These are phyloP conservation scores for Troilus luridus DNA, from an alignment of 2,888 invertebrate species.

Conservation along the genomic window DNA sequence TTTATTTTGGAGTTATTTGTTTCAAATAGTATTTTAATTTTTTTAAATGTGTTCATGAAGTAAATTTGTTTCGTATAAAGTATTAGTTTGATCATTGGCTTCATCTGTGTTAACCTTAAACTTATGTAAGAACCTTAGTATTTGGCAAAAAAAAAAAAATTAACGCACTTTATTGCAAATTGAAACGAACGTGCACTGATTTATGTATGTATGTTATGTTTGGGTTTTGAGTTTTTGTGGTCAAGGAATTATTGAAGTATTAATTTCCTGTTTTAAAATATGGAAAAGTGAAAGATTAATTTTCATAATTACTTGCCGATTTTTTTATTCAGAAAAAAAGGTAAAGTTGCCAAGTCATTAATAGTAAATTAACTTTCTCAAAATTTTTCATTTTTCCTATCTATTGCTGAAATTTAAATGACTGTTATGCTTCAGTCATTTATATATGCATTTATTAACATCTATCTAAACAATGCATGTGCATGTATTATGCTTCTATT, in stretches of 20 bases:
- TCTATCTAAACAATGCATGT: constrained; percentile 37
- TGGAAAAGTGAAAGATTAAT: neutral
- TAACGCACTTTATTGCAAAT: neutral
- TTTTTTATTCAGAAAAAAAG: neutral
- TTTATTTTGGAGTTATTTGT: neutral
- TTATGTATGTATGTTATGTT: constrained; percentile 17
- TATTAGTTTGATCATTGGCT: neutral
- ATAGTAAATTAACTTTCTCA: neutral
- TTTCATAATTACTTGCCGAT: neutral
- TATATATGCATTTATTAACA: constrained; percentile 39
- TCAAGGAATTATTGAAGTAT: neutral
- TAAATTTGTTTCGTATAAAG: neutral
- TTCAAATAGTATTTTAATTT: neutral
- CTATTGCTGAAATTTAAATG: neutral
- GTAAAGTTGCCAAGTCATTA: neutral
- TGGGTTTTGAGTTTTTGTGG: neutral
- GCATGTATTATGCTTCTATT: constrained; percentile 37
- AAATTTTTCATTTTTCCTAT: constrained; percentile 10
- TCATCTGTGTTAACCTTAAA: neutral
- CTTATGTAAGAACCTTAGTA: neutral
- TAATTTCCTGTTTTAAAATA: neutral
- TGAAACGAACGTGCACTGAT: constrained; percentile 22
- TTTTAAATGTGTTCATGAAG: neutral
- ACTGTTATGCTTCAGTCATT: constrained; percentile 24
- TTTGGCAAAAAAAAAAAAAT: neutral